Conservation (phyloP, 2,888 invertebrate genomes). For the Drosophila neotestacea region DNA sequence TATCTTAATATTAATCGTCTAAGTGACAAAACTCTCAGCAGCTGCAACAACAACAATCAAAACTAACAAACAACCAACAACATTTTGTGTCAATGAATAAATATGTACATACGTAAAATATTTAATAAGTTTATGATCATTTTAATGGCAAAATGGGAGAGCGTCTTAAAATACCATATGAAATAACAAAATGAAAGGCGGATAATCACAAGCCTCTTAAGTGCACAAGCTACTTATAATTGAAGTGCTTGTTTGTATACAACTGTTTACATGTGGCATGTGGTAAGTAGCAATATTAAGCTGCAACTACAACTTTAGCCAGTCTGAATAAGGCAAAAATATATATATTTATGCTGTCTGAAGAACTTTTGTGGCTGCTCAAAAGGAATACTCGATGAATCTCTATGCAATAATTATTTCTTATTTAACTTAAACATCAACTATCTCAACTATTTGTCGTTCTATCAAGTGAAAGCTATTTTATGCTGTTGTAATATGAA, state of each 20-base stretch:
- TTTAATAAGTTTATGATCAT: not conserved
- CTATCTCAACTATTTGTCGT: too few relatives aligned
- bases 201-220: conserved; percentile 22
- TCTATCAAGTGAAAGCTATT: not conserved
- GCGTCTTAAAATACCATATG: conserved; percentile 5
- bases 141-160: not conserved
- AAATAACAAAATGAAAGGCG: not conserved
- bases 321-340: not conserved
- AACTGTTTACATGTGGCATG: conserved; percentile 14
- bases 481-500: not conserved
- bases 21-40: conserved; percentile 2
- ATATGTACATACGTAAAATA: not conserved
- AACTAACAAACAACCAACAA: not conserved
- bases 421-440: not conserved
- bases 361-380: not conserved
- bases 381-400: not conserved
- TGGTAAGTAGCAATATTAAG: conserved; percentile 6
- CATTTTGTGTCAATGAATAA: not conserved
- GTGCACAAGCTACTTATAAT: conserved; percentile 26
- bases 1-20: not conserved
- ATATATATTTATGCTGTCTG: conserved; percentile 2
- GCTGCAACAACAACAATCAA: conserved; percentile 2
- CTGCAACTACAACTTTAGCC: conserved; percentile 8
- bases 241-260: conserved; percentile 6
- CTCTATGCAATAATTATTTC: not conserved